Evolutionary conservation across 2,888 invertebrate genomes (phyloP).

Genomic region (Rhopalosiphum nymphaeae): DNA sequence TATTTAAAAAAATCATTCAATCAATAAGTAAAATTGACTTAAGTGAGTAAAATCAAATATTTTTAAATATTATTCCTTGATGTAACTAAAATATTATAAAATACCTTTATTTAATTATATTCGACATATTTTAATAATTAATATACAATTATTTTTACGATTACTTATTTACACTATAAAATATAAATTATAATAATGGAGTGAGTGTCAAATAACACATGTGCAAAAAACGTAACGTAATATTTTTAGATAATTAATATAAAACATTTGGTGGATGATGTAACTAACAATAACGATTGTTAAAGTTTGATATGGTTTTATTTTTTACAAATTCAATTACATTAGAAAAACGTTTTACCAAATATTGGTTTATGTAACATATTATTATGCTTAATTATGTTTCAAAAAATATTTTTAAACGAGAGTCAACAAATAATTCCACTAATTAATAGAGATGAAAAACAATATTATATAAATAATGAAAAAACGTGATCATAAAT

Average conservation of each 20-base stretch:
- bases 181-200: conserved; percentile 23
- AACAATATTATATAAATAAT: neutral
- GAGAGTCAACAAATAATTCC: neutral
- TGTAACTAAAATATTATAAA: neutral
- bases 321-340: neutral
- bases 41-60: neutral
- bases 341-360: neutral
- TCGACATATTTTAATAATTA: neutral
- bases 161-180: neutral
- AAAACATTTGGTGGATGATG: neutral
- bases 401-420: neutral
- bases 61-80: neutral
- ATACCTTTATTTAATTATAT: neutral
- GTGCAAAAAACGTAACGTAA: neutral
- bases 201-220: conserved; percentile 6
- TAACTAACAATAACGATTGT: neutral
- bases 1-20: neutral
- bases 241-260: neutral
- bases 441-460: neutral
- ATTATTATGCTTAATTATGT: neutral
- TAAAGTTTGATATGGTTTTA: neutral
- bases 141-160: neutral
- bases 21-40: neutral
- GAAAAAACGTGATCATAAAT: neutral
- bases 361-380: neutral